Evolutionary conservation across 2,113 vertebrate species (phyloP).

Genomic region (Beaufortia kweichowensis): DNA sequence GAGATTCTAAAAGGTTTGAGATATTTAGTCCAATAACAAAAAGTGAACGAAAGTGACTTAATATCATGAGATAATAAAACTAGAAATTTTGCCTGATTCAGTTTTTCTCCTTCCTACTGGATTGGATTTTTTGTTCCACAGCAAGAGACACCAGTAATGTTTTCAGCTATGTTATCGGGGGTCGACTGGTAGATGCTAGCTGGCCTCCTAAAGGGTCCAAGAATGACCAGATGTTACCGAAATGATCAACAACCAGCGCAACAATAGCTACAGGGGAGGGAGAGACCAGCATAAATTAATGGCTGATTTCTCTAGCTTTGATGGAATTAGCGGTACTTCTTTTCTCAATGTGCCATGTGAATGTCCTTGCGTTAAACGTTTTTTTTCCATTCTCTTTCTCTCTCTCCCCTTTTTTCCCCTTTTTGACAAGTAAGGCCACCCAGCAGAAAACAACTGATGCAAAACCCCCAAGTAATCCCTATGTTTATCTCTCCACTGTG

Average conservation of each 20-base stretch:
- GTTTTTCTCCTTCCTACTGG: no score
- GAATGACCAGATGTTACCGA: conserved; percentile 89
- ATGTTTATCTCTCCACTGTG: conserved; percentile 92
- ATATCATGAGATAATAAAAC: no score
- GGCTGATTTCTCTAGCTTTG: conserved; percentile 96
- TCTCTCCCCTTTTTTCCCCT: conserved; percentile 61
- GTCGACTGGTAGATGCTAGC: conserved; percentile 58
- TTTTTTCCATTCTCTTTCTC: conserved; percentile 69
- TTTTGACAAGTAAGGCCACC: conserved; percentile 98
- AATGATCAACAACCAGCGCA: conserved; percentile 85
- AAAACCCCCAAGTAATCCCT: conserved; percentile 97
- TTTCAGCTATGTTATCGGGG: conserved; percentile 27
- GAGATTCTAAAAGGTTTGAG: background rate
- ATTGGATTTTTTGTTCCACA: no score
- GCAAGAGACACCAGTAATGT: conserved; percentile 3
- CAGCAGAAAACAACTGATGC: conserved; percentile 99
- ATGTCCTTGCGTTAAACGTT: conserved; percentile 86
- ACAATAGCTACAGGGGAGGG: conserved; percentile 52
- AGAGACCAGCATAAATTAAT: conserved; percentile 92
- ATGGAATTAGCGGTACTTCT: conserved; percentile 98
- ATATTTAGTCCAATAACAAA: no score
- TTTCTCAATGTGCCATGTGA: conserved; percentile 91
- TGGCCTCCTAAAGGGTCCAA: conserved; percentile 75
- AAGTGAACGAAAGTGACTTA: no score
- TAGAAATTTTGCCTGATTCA: no score